phyloP scores from a whole-genome alignment of 37 sponge, comb jelly and placozoan genomes.

The Diacarnus erythraeanus region DNA sequence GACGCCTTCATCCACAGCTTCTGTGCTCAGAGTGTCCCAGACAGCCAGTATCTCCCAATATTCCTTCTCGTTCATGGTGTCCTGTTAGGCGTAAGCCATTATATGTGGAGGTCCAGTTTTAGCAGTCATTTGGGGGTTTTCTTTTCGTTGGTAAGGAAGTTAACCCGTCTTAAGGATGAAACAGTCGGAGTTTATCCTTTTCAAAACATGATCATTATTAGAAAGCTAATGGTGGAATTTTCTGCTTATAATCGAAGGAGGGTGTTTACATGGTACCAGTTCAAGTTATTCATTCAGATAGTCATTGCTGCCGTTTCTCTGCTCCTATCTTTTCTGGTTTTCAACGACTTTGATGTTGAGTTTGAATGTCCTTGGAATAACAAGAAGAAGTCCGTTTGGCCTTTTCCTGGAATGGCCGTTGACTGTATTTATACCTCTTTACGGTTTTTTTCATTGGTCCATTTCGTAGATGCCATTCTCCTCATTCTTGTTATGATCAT shows the following conservation, averaged over 20 bases:
- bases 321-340: conserved; percentile 13
- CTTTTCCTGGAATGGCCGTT: not conserved
- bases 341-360: conserved; percentile 40
- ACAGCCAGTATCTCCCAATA: conserved; percentile 37
- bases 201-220: conserved; percentile 19
- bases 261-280: conserved; percentile 22
- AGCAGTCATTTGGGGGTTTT: conserved; percentile 45
- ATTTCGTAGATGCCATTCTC: conserved; percentile 25
- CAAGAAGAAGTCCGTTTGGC: not conserved
- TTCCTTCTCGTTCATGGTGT: conserved; percentile 33
- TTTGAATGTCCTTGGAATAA: conserved; percentile 41
- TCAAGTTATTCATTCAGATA: conserved; percentile 25
- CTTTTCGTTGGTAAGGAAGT: conserved; percentile 18
- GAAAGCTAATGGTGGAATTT: conserved; percentile 15
- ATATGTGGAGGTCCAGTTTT: conserved; percentile 42
- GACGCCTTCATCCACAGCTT: conserved; percentile 36
- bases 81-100: conserved; percentile 29
- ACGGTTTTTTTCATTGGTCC: conserved; percentile 22
- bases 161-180: conserved; percentile 41
- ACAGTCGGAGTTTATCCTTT: not conserved
- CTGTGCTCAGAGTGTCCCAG: conserved; percentile 34
- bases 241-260: conserved; percentile 15
- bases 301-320: conserved; percentile 25
- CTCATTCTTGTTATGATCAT: conserved; percentile 13
- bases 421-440: conserved; percentile 47